Evolutionary conservation across 1,140 invertebrate species (phyloP).

Genomic region (Homalodisca vitripennis): DNA sequence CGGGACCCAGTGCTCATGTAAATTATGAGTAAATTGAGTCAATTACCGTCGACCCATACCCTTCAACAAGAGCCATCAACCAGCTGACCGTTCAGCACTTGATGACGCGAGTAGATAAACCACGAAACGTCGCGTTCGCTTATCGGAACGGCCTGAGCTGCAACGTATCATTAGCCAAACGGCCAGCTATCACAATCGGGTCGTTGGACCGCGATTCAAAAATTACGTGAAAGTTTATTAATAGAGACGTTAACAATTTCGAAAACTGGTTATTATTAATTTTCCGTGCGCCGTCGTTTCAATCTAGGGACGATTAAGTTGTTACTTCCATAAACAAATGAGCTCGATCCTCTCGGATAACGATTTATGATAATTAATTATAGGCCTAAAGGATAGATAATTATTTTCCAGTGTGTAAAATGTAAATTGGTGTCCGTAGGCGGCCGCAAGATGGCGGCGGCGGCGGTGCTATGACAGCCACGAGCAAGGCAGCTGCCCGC

Average conservation of each 20-base stretch:
- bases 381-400: conserved; percentile 27
- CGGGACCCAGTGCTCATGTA: no score
- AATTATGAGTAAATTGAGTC: no score
- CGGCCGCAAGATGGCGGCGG: conserved; percentile 12
- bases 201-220: neutral
- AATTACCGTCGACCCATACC: no score
- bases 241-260: conserved; percentile 25
- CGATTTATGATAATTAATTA: conserved; percentile 31
- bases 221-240: conserved; percentile 25
- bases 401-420: conserved; percentile 32
- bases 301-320: conserved; percentile 13
- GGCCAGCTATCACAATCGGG: no score
- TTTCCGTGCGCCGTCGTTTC: conserved; percentile 2
- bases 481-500: no score
- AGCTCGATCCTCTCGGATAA: neutral
- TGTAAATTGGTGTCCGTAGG: conserved; percentile 22
- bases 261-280: conserved; percentile 26
- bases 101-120: neutral
- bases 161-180: no score
- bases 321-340: conserved; percentile 26
- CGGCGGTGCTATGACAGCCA: no score
- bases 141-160: no score
- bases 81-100: no score
- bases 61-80: no score
- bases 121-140: neutral